These are phyloP conservation scores for Probosciger aterrimus DNA, from an alignment of 2,113 vertebrate genomes.

Conservation along the genomic window DNA sequence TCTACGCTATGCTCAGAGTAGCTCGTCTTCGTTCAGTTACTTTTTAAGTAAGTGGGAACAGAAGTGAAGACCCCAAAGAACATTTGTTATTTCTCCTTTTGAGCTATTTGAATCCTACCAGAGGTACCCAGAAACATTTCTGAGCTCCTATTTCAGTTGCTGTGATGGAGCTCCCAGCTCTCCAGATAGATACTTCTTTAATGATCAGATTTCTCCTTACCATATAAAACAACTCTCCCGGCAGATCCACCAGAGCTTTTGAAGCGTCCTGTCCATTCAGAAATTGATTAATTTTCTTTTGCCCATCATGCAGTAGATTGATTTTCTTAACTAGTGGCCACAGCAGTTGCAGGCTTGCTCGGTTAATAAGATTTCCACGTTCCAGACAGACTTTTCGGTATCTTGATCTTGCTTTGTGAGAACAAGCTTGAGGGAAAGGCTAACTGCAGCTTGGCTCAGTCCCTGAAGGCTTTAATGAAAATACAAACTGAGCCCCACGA, in stretches of 20 bases:
- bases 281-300: neutral
- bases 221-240: neutral
- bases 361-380: neutral
- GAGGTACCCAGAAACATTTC: neutral
- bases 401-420: neutral
- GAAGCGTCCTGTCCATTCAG: neutral
- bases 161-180: neutral
- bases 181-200: neutral
- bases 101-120: neutral
- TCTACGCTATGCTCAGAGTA: neutral
- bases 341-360: neutral
- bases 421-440: neutral
- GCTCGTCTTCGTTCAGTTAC: neutral
- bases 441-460: neutral
- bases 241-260: neutral
- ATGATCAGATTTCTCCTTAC: neutral
- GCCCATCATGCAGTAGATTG: neutral
- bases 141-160: neutral
- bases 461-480: neutral
- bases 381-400: neutral
- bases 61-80: neutral
- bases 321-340: neutral
- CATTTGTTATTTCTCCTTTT: neutral
- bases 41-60: neutral
- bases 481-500: neutral